Evolutionary conservation across 2,113 vertebrate genomes (phyloP).

Genomic region (Progne subis): DNA sequence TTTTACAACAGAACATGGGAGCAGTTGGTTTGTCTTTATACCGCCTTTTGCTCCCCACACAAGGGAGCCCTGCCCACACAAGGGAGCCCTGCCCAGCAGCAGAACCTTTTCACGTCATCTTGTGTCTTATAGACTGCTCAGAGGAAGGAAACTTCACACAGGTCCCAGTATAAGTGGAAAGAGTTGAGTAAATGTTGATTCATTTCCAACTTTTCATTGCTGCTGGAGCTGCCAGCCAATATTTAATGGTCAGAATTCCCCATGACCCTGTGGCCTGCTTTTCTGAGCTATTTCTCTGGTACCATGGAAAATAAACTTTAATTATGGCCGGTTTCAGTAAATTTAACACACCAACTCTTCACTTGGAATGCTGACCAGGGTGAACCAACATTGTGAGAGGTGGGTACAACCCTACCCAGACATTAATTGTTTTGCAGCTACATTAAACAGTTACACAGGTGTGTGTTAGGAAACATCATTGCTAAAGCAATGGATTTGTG

Average conservation of each 20-base stretch:
- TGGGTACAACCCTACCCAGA: background rate
- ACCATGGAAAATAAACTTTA: background rate
- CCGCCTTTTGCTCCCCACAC: background rate
- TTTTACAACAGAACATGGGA: background rate
- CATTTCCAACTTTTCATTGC: background rate
- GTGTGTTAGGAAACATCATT: background rate
- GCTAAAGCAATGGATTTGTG: background rate
- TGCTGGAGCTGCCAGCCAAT: background rate
- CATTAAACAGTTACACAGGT: background rate
- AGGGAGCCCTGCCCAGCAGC: background rate
- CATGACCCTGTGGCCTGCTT: background rate
- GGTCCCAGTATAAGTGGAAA: background rate
- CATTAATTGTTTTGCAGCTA: background rate
- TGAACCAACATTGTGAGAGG: background rate
- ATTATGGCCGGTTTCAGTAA: background rate
- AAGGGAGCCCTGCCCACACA: rapidly evolving
- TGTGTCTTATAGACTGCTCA: background rate
- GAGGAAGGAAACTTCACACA: background rate
- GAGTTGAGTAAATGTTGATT: background rate
- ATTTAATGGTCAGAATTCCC: background rate
- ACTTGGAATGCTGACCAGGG: background rate
- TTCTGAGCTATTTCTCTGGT: background rate
- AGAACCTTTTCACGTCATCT: background rate
- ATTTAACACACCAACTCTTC: background rate
- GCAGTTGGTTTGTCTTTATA: background rate